These are phyloP conservation scores for Microcebus jonahi DNA, from an alignment of 2,113 vertebrate species.

Conservation along the genomic window DNA sequence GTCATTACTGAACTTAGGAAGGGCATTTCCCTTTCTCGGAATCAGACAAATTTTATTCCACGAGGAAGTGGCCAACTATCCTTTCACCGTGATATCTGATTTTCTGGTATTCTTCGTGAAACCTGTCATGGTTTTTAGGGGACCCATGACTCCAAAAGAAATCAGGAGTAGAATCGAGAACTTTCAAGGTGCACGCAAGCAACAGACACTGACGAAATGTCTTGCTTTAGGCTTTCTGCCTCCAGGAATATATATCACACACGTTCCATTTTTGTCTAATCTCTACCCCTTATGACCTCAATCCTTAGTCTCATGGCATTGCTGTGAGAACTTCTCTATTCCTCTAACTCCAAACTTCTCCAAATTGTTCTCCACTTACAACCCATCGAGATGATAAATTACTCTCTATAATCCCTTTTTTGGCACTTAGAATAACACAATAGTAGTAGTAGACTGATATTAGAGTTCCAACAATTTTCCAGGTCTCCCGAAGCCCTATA, in stretches of 20 bases:
- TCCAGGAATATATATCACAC: neutral
- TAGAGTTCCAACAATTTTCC: neutral
- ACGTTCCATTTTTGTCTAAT: too few species aligned
- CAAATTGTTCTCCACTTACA: neutral
- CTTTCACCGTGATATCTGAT: neutral
- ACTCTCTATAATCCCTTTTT: neutral
- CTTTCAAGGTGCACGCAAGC: neutral
- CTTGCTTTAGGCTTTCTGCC: neutral
- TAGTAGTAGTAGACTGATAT: neutral
- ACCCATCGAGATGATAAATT: neutral
- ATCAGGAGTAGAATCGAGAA: neutral
- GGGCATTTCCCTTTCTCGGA: neutral
- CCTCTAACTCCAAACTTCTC: neutral
- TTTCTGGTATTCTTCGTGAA: neutral
- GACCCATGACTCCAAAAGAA: neutral
- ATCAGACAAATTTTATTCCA: neutral
- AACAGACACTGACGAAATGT: neutral
- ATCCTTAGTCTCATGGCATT: neutral
- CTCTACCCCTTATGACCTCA: neutral
- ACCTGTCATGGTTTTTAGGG: neutral
- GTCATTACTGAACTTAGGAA: neutral
- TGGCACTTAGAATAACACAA: neutral
- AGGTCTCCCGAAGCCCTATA: neutral
- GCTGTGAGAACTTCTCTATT: neutral
- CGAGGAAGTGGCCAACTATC: neutral